Evolutionary conservation across 2,797 vertebrate species (phyloP).

Genomic region (Corythornis leucogaster): DNA sequence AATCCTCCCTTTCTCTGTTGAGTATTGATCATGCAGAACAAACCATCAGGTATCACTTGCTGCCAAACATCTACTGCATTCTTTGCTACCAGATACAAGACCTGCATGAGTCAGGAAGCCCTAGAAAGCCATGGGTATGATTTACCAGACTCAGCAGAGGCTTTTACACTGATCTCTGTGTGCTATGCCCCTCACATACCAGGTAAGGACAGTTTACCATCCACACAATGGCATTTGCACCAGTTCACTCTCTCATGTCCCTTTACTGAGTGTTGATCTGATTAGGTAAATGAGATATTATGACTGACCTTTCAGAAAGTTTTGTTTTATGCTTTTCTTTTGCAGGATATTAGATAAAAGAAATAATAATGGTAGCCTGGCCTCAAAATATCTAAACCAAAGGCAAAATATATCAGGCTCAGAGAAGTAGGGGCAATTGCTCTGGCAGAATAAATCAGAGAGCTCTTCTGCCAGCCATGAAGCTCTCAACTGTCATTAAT

Average conservation of each 20-base stretch:
- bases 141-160: background rate
- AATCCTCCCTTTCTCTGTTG: background rate
- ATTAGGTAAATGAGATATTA: constrained; percentile 14
- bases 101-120: background rate
- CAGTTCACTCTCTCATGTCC: background rate
- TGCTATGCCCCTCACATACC: background rate
- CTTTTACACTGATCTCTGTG: background rate
- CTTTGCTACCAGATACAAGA: background rate
- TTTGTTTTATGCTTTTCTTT: background rate
- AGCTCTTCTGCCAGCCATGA: background rate
- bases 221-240: background rate
- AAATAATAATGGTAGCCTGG: background rate
- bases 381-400: background rate
- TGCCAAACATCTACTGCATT: background rate
- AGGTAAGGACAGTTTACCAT: background rate
- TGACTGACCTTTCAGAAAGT: background rate
- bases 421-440: background rate
- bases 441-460: background rate
- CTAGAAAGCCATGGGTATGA: background rate
- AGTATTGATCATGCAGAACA: background rate
- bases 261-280: background rate
- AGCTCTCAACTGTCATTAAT: background rate
- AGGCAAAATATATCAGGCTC: background rate
- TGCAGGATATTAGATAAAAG: background rate
- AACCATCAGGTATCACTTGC: background rate